Conservation (phyloP, 2,797 vertebrate genomes). For the Varecia variegata region DNA sequence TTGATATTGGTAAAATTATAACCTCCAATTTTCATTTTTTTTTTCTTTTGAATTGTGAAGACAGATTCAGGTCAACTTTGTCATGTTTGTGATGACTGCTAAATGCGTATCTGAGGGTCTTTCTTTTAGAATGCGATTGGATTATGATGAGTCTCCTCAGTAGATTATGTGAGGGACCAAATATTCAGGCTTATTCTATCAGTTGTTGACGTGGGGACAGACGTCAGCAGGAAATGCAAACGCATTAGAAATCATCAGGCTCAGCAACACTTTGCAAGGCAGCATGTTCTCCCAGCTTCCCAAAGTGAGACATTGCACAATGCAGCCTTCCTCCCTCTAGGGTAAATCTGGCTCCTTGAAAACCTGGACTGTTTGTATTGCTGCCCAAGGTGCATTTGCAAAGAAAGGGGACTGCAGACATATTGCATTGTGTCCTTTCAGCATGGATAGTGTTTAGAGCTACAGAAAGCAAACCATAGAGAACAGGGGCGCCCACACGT, state of each 20-base stretch:
- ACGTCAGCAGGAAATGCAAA: neutral
- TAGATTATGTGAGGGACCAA: neutral
- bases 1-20: constrained; percentile 38
- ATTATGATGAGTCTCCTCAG: neutral
- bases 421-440: neutral
- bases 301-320: neutral
- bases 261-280: neutral
- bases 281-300: neutral
- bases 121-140: neutral
- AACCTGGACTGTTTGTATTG: neutral
- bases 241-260: neutral
- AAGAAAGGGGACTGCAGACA: neutral
- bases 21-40: neutral
- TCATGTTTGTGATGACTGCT: neutral
- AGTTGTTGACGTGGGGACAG: neutral
- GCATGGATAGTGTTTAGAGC: neutral
- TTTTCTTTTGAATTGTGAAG: constrained; percentile 35
- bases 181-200: neutral
- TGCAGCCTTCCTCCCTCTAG: neutral
- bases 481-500: neutral
- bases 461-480: neutral
- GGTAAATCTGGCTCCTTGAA: neutral
- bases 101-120: neutral
- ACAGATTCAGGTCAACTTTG: constrained; percentile 55
- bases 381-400: neutral